Percentiles rank a stretch among this genome's conserved stretches.
These are phyloP conservation scores for Buceros bicornis DNA, from an alignment of 2,797 vertebrate species.

Conservation along the genomic window DNA sequence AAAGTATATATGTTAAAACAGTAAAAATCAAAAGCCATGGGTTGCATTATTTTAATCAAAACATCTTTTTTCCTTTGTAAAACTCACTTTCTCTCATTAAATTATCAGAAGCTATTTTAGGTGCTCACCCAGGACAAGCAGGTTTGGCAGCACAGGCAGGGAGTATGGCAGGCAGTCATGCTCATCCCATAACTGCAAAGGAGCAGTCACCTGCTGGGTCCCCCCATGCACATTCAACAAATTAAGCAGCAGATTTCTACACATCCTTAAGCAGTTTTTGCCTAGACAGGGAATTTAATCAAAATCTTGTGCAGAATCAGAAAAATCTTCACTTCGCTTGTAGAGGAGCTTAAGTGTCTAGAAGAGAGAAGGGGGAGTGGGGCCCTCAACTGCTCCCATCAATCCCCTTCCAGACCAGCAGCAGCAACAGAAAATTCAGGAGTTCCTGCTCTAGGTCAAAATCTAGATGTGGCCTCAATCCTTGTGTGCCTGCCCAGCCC, in stretches of 20 bases:
- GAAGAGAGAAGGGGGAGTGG: background rate
- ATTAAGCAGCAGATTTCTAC: background rate
- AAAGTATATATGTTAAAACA: background rate
- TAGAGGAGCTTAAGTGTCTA: accelerated
- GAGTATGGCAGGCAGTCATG: accelerated
- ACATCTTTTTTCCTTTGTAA: background rate
- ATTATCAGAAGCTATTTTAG: background rate
- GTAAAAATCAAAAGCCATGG: background rate
- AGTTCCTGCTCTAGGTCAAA: background rate
- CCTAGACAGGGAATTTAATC: background rate
- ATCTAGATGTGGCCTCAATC: background rate
- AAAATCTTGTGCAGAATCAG: background rate
- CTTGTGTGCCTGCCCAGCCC: background rate
- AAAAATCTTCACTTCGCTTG: background rate
- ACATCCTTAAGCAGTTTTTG: background rate
- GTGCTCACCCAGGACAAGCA: background rate
- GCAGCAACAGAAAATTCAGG: background rate
- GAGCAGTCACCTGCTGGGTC: background rate
- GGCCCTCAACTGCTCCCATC: background rate
- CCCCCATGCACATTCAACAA: accelerated
- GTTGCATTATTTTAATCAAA: background rate
- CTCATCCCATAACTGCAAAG: background rate
- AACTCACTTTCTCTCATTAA: background rate
- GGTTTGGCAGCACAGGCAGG: background rate
- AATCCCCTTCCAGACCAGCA: background rate